phyloP scores from a whole-genome alignment of 2,797 vertebrate genomes.

The Sebastes flavidus region DNA sequence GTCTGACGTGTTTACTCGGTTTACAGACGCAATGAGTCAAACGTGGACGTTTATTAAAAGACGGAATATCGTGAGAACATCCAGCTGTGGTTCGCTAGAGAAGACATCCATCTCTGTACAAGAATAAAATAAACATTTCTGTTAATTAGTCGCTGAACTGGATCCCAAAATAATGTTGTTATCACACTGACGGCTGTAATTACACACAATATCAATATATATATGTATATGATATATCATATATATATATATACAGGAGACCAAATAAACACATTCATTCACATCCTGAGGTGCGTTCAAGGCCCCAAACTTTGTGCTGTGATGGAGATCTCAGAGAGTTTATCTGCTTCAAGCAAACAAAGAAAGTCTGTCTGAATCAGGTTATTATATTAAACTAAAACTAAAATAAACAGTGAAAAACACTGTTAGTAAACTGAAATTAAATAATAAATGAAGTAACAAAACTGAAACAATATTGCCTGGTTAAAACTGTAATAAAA shows the following conservation, averaged over 20 bases:
- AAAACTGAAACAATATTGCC: too few species aligned
- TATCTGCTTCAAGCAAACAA: too few species aligned
- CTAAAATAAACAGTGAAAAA: too few species aligned
- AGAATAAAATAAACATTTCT: neutral
- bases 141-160: slow-evolving; percentile 13
- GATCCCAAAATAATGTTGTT: slow-evolving; percentile 17
- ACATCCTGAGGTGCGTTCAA: neutral
- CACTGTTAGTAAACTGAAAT: too few species aligned
- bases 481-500: too few species aligned
- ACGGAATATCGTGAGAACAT: neutral
- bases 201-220: neutral
- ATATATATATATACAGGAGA: neutral
- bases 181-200: neutral
- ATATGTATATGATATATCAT: too few species aligned
- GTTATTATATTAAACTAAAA: too few species aligned
- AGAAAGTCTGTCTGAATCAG: too few species aligned
- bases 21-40: slow-evolving; percentile 7
- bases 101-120: neutral
- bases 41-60: neutral
- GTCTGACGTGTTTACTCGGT: slow-evolving; percentile 23
- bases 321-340: neutral
- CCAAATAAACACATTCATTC: neutral
- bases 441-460: too few species aligned
- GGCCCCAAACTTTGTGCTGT: neutral
- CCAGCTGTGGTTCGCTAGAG: neutral